Percentiles rank a stretch among this genome's conserved stretches.
Evolutionary conservation across 53 echinoderm and acorn worm genomes (phyloP).

Genomic region (Holothuria leucospilota): DNA sequence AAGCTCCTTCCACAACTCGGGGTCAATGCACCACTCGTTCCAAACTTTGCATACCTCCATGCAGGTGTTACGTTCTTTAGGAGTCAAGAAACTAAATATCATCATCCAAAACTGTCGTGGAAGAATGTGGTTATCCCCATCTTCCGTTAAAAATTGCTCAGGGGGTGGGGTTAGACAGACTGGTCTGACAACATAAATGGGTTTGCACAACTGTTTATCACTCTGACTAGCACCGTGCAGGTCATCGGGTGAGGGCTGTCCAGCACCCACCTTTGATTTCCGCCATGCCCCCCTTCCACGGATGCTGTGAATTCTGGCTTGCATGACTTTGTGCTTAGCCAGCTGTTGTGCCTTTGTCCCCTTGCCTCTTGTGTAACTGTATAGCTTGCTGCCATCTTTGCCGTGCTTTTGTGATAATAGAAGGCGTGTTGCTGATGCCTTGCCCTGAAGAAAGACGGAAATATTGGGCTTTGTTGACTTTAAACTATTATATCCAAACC

Average conservation of each 20-base stretch:
- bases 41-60: conserved; percentile 93
- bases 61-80: conserved; percentile 72
- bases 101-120: conserved; percentile 77
- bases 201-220: conserved; percentile 57
- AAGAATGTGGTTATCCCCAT: conserved; percentile 67
- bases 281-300: conserved; percentile 54
- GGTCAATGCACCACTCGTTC: conserved; percentile 94
- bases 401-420: conserved; percentile 23
- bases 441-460: conserved; percentile 52
- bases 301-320: conserved; percentile 78
- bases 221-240: conserved; percentile 52
- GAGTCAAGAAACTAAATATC: conserved; percentile 74
- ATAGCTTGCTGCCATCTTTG: background rate
- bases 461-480: conserved; percentile 10
- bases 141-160: conserved; percentile 56
- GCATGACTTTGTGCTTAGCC: conserved; percentile 82
- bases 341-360: conserved; percentile 61
- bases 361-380: conserved; percentile 11
- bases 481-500: too few species aligned
- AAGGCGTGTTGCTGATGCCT: conserved; percentile 6
- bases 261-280: conserved; percentile 29
- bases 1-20: conserved; percentile 74
- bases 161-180: conserved; percentile 80
- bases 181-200: conserved; percentile 88
- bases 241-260: background rate